These are phyloP conservation scores for Drosophila nr. perissopoda DNA, from an alignment of 2,888 invertebrate species.

Conservation along the genomic window DNA sequence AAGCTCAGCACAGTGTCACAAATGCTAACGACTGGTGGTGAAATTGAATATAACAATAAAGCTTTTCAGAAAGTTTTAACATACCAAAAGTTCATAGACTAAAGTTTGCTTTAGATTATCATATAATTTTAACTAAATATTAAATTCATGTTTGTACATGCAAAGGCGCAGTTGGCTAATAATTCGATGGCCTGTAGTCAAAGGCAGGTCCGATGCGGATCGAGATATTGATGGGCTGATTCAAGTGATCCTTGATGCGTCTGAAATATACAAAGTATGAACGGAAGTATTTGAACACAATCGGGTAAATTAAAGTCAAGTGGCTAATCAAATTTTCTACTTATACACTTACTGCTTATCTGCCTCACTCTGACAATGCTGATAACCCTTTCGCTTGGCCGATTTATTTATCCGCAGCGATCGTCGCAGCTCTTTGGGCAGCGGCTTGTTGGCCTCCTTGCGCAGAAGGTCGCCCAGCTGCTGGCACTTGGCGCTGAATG, in stretches of 20 bases:
- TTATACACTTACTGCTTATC: slow-evolving; percentile 72
- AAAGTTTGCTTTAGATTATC: background rate
- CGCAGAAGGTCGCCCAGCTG: slow-evolving; percentile 61
- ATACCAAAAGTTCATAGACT: background rate
- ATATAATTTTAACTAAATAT: background rate
- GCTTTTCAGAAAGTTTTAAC: slow-evolving; percentile 9
- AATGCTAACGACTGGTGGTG: background rate
- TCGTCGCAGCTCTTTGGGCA: slow-evolving; percentile 77
- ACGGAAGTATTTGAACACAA: background rate
- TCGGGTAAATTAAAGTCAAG: slow-evolving; percentile 32
- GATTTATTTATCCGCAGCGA: slow-evolving; percentile 80
- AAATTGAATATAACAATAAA: background rate
- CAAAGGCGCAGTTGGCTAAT: slow-evolving; percentile 9
- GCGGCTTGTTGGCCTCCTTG: slow-evolving; percentile 73
- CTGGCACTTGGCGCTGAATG: slow-evolving; percentile 68
- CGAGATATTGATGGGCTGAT: slow-evolving; percentile 60
- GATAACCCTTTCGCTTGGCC: slow-evolving; percentile 76
- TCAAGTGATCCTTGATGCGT: slow-evolving; percentile 48
- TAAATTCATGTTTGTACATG: background rate
- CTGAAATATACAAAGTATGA: slow-evolving; percentile 25
- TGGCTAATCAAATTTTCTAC: slow-evolving; percentile 53
- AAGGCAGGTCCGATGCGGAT: slow-evolving; percentile 68
- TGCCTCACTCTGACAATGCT: slow-evolving; percentile 72
- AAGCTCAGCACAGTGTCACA: slow-evolving; percentile 9
- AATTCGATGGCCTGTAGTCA: slow-evolving; percentile 58